Conservation (phyloP, 1,140 invertebrate species). For the Leptinotarsa texana region DNA sequence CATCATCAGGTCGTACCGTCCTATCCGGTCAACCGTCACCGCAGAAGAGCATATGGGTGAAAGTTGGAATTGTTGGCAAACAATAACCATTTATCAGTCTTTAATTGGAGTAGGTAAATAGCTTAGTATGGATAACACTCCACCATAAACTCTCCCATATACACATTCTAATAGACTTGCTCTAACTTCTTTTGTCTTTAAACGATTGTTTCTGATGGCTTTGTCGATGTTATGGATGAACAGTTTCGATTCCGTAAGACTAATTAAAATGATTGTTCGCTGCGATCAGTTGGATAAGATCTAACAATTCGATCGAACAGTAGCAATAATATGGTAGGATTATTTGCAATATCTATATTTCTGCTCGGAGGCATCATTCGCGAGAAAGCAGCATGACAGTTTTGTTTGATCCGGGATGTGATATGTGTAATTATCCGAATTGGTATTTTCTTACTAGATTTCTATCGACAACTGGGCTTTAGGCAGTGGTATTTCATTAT, state of each 20-base stretch:
- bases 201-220: slow-evolving; percentile 46
- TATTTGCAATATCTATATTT: slow-evolving; percentile 19
- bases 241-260: slow-evolving; percentile 35
- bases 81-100: slow-evolving; percentile 54
- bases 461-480: background rate
- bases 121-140: slow-evolving; percentile 47
- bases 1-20: background rate
- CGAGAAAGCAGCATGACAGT: background rate
- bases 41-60: slow-evolving; percentile 42
- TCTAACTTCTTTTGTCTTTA: slow-evolving; percentile 51
- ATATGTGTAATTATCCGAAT: background rate
- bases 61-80: slow-evolving; percentile 53
- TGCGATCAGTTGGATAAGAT: background rate
- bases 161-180: slow-evolving; percentile 51
- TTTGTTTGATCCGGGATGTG: background rate
- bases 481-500: too few relatives aligned
- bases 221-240: slow-evolving; percentile 38
- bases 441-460: background rate
- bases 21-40: slow-evolving; percentile 1
- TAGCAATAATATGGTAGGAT: slow-evolving; percentile 10
- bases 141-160: slow-evolving; percentile 51
- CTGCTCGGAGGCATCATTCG: background rate
- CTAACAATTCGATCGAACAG: slow-evolving; percentile 3
- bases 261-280: slow-evolving; percentile 34
- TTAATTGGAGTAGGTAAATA: slow-evolving; percentile 55